Percentiles rank a stretch among this genome's conserved stretches.
These are phyloP conservation scores for Aleiodes sp. DNA, from an alignment of 1,140 invertebrate species.

Conservation along the genomic window DNA sequence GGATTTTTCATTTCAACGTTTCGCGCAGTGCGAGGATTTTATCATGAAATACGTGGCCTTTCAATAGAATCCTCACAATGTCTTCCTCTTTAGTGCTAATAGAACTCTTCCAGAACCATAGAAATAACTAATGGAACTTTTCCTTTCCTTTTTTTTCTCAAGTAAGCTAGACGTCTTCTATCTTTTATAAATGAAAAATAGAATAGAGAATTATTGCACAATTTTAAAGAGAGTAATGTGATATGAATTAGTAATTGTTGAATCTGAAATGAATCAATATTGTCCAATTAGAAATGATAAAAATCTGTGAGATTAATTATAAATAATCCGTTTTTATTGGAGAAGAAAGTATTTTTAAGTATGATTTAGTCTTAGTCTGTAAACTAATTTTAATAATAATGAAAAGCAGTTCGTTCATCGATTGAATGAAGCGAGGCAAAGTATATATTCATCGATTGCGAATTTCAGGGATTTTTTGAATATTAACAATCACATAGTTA, in stretches of 20 bases:
- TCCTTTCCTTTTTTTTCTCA: too few relatives aligned
- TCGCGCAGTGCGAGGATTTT: too few relatives aligned
- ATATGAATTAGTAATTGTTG: not conserved
- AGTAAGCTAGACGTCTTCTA: not conserved
- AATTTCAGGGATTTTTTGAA: slow-evolving; percentile 15
- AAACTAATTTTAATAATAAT: not conserved
- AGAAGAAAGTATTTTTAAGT: not conserved
- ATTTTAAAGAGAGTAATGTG: not conserved
- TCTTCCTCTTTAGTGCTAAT: too few relatives aligned
- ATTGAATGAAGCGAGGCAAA: too few relatives aligned
- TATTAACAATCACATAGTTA: not conserved
- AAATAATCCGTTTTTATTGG: not conserved
- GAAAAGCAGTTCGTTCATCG: not conserved
- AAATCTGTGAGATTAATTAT: not conserved
- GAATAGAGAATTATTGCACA: not conserved
- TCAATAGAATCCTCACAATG: too few relatives aligned
- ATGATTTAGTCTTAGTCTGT: not conserved
- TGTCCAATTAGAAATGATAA: not conserved
- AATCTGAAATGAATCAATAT: not conserved
- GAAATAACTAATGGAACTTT: too few relatives aligned
- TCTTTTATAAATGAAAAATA: not conserved
- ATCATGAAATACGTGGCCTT: too few relatives aligned
- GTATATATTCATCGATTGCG: not conserved
- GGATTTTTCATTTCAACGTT: too few relatives aligned
- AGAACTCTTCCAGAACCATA: too few relatives aligned